These are phyloP conservation scores for Rhynchophorus ferrugineus DNA, from an alignment of 1,140 invertebrate genomes.

Conservation along the genomic window DNA sequence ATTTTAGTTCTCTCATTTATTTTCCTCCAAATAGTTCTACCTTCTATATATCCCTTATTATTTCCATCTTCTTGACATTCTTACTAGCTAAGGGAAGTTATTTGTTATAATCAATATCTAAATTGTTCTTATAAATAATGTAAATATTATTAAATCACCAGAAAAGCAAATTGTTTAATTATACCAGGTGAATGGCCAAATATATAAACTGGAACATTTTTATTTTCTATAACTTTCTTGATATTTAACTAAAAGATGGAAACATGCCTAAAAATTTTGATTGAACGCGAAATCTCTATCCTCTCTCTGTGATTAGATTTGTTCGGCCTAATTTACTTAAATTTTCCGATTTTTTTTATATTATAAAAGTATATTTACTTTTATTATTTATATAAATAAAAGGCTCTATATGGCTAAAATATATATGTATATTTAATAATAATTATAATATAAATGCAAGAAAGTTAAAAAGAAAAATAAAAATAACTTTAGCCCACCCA, in stretches of 20 bases:
- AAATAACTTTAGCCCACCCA: not conserved
- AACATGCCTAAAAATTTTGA: constrained; percentile 1
- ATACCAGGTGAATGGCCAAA: not conserved
- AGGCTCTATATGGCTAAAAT: too few relatives aligned
- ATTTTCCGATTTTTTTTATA: too few relatives aligned
- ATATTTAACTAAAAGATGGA: constrained; percentile 1
- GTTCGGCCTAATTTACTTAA: not conserved
- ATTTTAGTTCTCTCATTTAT: constrained; percentile 5
- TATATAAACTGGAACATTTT: constrained; percentile 6
- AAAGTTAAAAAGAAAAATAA: not conserved
- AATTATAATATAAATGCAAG: too few relatives aligned
- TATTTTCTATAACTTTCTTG: constrained; percentile 9
- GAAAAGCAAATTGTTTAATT: not conserved
- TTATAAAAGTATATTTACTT: too few relatives aligned
- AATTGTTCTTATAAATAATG: constrained; percentile 16
- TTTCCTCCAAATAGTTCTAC: constrained; percentile 1
- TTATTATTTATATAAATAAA: too few relatives aligned
- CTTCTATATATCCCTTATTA: not conserved
- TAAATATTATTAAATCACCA: constrained; percentile 13
- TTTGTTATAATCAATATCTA: constrained; percentile 3
- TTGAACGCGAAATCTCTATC: not conserved
- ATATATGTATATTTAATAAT: too few relatives aligned
- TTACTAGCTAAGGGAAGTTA: not conserved
- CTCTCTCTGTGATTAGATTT: too few relatives aligned
- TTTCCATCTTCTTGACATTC: not conserved